Percentiles rank a stretch among this genome's conserved stretches.
These are phyloP conservation scores for Sus scrofa DNA, from an alignment of 2,113 vertebrate species.

Conservation along the genomic window T2T-Sscrofa CM000816.6:71358001-71358500, in stretches of 20 bases:
- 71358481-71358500: background rate
- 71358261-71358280: constrained; percentile 30
- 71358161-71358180: constrained; percentile 73
- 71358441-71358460: constrained; percentile 23
- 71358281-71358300: constrained; percentile 69
- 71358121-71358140: constrained; percentile 56
- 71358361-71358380: background rate
- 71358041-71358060: background rate
- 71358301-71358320: constrained; percentile 41
- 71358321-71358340: constrained; percentile 40
- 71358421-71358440: background rate
- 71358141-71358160: constrained; percentile 71
- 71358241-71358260: constrained; percentile 59
- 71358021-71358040: background rate
- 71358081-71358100: constrained; percentile 12
- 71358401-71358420: constrained; percentile 39
- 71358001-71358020: background rate
- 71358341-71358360: constrained; percentile 37
- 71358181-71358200: constrained; percentile 66
- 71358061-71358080: background rate
- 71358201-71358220: constrained; percentile 69
- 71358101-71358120: constrained; percentile 29
- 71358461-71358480: constrained; percentile 53
- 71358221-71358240: constrained; percentile 43
- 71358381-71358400: constrained; percentile 7